These are phyloP conservation scores for Echeneis naucrates DNA, from an alignment of 2,797 vertebrate species.

Conservation along the genomic window DNA sequence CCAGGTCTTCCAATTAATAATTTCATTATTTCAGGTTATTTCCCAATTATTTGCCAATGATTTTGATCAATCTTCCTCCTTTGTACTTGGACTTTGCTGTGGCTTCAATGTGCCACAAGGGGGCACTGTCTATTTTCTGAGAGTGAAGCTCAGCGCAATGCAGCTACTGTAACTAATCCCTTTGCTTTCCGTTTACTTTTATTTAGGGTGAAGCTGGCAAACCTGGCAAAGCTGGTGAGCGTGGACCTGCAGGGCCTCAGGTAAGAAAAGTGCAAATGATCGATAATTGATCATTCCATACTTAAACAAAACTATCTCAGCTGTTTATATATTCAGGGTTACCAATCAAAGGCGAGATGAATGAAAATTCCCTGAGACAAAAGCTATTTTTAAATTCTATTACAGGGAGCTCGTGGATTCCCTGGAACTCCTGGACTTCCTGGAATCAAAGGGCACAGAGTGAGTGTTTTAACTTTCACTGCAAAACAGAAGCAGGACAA, in stretches of 20 bases:
- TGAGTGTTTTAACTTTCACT: slow-evolving; percentile 76
- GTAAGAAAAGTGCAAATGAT: slow-evolving; percentile 70
- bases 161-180: slow-evolving; percentile 12
- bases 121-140: slow-evolving; percentile 43
- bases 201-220: slow-evolving; percentile 94
- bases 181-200: slow-evolving; percentile 30
- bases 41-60: not conserved
- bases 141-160: not conserved
- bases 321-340: not conserved
- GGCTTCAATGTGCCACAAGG: slow-evolving; percentile 31
- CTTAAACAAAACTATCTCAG: not conserved
- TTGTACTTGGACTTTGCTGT: not conserved
- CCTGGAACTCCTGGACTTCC: slow-evolving; percentile 97
- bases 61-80: not conserved
- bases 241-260: slow-evolving; percentile 94
- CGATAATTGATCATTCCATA: not conserved
- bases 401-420: slow-evolving; percentile 96
- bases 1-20: not conserved
- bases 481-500: not conserved
- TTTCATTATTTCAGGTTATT: not conserved
- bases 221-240: slow-evolving; percentile 93
- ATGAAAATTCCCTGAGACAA: not conserved
- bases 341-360: not conserved
- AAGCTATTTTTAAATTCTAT: slow-evolving; percentile 13
- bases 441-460: slow-evolving; percentile 97